Percentiles rank a stretch among this genome's conserved stretches.
These are phyloP conservation scores for Karalla daura DNA, from an alignment of 2,797 vertebrate genomes.

Conservation along the genomic window DNA sequence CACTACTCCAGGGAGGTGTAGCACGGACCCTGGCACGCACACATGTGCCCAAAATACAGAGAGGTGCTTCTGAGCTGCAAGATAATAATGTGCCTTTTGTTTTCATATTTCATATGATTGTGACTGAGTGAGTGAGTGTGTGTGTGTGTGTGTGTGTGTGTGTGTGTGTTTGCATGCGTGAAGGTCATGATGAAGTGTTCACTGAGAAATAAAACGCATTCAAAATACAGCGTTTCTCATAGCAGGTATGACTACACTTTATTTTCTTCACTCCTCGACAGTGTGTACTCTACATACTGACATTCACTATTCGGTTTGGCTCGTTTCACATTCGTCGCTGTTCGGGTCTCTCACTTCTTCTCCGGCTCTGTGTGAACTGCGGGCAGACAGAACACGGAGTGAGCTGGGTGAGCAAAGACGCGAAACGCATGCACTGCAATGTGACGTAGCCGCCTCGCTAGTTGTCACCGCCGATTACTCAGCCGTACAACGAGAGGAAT, in stretches of 20 bases:
- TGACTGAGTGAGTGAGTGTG: constrained; percentile 5
- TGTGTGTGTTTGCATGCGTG: neutral
- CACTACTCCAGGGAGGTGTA: constrained; percentile 74
- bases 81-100: constrained; percentile 34
- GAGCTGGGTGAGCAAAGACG: too few species aligned
- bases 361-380: constrained; percentile 52
- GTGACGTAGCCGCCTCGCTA: too few species aligned
- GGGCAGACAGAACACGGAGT: constrained; percentile 34
- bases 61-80: constrained; percentile 10
- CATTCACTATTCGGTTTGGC: constrained; percentile 37
- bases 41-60: constrained; percentile 32
- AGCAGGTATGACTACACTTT: constrained; percentile 56
- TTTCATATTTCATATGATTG: constrained; percentile 11
- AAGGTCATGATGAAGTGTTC: neutral
- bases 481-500: too few species aligned
- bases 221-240: constrained; percentile 30
- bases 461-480: too few species aligned
- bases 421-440: too few species aligned
- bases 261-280: constrained; percentile 59
- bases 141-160: neutral
- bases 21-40: constrained; percentile 2
- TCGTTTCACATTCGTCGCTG: too few species aligned
- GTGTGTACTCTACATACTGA: constrained; percentile 30
- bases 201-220: constrained; percentile 16
- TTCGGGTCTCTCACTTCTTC: constrained; percentile 60